Percentiles rank a stretch among this genome's conserved stretches.
Conservation (phyloP, 2,888 invertebrate genomes). For the Thalpophila matura region DNA sequence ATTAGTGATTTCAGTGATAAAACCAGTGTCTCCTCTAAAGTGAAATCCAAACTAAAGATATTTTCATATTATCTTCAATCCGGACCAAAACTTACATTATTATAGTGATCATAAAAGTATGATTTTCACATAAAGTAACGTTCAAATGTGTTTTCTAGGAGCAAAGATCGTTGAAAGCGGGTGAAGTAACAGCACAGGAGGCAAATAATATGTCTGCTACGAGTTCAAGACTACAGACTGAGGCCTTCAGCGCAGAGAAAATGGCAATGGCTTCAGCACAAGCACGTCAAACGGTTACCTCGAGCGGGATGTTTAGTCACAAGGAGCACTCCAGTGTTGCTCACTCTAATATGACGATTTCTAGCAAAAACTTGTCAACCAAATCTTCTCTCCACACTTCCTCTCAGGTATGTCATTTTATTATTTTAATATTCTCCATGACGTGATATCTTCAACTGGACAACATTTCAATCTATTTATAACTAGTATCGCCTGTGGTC, state of each 20-base stretch:
- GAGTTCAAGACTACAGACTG: slow-evolving; percentile 96
- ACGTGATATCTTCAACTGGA: not conserved
- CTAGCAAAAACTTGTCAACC: slow-evolving; percentile 93
- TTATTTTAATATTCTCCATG: not conserved
- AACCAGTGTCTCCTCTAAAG: slow-evolving; percentile 66
- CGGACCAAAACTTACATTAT: not conserved
- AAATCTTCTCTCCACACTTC: slow-evolving; percentile 90
- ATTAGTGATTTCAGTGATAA: slow-evolving; percentile 77
- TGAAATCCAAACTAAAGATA: slow-evolving; percentile 25
- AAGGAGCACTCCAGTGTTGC: slow-evolving; percentile 93
- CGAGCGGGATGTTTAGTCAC: slow-evolving; percentile 94
- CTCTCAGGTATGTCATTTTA: slow-evolving; percentile 83
- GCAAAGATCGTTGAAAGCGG: slow-evolving; percentile 95
- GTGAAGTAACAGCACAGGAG: slow-evolving; percentile 96
- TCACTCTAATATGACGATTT: slow-evolving; percentile 95
- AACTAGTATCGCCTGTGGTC: no score
- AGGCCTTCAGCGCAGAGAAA: slow-evolving; percentile 96
- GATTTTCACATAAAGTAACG: slow-evolving; percentile 36
- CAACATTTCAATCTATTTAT: not conserved
- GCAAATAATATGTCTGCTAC: slow-evolving; percentile 96
- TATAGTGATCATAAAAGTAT: slow-evolving; percentile 17
- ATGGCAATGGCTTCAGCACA: slow-evolving; percentile 93
- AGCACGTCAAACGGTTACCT: slow-evolving; percentile 95
- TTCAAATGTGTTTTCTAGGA: slow-evolving; percentile 91
- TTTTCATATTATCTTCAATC: not conserved